These are phyloP conservation scores for Seladonia tumulorum DNA, from an alignment of 2,888 invertebrate species.

Conservation along the genomic window DNA sequence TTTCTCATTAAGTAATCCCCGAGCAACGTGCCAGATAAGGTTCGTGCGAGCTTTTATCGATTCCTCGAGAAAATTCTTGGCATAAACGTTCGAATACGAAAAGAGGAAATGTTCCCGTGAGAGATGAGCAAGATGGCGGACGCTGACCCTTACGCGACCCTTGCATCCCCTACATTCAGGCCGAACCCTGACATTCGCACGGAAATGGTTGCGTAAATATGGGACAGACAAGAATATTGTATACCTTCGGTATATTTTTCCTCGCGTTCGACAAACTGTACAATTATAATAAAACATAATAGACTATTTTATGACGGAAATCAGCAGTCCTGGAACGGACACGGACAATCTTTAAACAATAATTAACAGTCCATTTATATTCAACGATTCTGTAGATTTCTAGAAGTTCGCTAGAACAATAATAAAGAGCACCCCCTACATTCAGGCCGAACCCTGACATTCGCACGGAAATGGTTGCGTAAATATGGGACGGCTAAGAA, in stretches of 20 bases:
- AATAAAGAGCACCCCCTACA: background rate
- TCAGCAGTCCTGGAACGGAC: too few species aligned
- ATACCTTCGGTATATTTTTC: too few species aligned
- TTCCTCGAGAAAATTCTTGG: slow-evolving; percentile 12
- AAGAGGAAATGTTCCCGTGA: background rate
- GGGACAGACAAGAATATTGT: too few species aligned
- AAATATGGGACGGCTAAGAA: too few species aligned
- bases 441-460: too few species aligned
- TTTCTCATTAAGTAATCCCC: slow-evolving; percentile 27
- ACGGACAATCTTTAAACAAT: too few species aligned
- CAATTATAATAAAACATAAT: too few species aligned
- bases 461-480: too few species aligned
- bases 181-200: background rate
- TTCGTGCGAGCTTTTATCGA: slow-evolving; percentile 17
- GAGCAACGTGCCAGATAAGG: slow-evolving; percentile 15
- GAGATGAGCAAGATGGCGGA: background rate
- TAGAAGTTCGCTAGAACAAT: background rate
- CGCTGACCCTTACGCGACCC: background rate
- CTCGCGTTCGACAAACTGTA: background rate
- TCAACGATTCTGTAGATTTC: too few species aligned
- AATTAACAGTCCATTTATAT: too few species aligned
- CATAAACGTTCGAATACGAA: background rate
- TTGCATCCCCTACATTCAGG: background rate
- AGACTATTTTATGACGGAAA: too few species aligned
- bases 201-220: too few species aligned